These are phyloP conservation scores for Mythimna vitellina DNA, from an alignment of 2,888 invertebrate genomes.

Conservation along the genomic window DNA sequence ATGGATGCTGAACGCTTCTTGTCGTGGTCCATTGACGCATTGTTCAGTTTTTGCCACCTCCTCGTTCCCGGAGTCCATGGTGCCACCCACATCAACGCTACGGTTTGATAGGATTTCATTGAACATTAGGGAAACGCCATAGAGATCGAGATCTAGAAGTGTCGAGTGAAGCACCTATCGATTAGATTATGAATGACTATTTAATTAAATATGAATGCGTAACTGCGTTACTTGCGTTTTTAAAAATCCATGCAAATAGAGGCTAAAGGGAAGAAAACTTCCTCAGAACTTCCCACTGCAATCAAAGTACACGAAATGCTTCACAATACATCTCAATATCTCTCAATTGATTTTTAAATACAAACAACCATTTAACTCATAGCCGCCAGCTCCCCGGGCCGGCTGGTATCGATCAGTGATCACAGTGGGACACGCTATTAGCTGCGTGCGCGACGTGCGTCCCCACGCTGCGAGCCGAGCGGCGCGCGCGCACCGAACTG, in stretches of 20 bases:
- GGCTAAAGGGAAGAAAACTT: neutral
- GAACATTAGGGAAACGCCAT: constrained; percentile 32
- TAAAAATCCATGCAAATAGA: neutral
- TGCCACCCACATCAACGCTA: constrained; percentile 61
- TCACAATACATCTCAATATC: neutral
- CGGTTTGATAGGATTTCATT: constrained; percentile 26
- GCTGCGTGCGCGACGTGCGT: constrained; percentile 33
- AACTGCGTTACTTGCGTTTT: neutral
- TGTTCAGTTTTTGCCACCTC: constrained; percentile 67
- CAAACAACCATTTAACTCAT: constrained; percentile 47
- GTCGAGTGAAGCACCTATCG: neutral
- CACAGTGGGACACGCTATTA: constrained; percentile 54
- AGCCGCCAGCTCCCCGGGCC: constrained; percentile 8
- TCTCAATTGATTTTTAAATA: constrained; percentile 28
- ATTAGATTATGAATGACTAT: neutral
- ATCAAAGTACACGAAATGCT: neutral
- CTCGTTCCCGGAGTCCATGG: constrained; percentile 62
- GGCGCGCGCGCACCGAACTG: constrained; percentile 49
- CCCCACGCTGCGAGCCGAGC: constrained; percentile 22
- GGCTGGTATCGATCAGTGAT: constrained; percentile 49
- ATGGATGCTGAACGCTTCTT: constrained; percentile 61
- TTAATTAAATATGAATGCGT: neutral
- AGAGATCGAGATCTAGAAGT: constrained; percentile 24
- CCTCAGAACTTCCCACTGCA: neutral
- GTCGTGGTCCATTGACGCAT: constrained; percentile 47